phyloP scores from a whole-genome alignment of 2,888 invertebrate species.

The Ectemnius lituratus region DNA sequence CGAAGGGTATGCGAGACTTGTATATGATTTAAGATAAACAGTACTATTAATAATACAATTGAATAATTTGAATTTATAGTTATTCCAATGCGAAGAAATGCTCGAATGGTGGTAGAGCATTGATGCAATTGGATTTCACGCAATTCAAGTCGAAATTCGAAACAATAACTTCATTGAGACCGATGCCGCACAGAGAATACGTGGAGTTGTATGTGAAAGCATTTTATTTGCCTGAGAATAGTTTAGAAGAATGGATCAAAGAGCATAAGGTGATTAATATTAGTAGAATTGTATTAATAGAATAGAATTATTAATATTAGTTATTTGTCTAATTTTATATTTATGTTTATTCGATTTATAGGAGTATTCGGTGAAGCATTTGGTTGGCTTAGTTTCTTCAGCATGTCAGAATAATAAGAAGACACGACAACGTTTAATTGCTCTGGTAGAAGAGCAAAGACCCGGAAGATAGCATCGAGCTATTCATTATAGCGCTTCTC shows the following conservation, averaged over 20 bases:
- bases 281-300: too few relatives aligned
- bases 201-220: slow-evolving; percentile 98
- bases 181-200: slow-evolving; percentile 92
- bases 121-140: slow-evolving; percentile 99
- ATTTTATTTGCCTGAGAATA: slow-evolving; percentile 93
- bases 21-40: slow-evolving; percentile 6
- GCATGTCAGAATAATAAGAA: slow-evolving; percentile 94
- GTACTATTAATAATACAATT: neutral
- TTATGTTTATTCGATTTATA: slow-evolving; percentile 64
- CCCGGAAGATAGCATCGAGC: slow-evolving; percentile 70
- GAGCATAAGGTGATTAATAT: slow-evolving; percentile 90
- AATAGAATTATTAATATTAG: slow-evolving; percentile 20
- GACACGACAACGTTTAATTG: slow-evolving; percentile 87
- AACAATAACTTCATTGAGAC: slow-evolving; percentile 89
- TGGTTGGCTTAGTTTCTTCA: slow-evolving; percentile 89
- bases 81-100: slow-evolving; percentile 95
- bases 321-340: neutral
- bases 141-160: slow-evolving; percentile 95
- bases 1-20: slow-evolving; percentile 85
- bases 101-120: slow-evolving; percentile 95
- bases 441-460: slow-evolving; percentile 83
- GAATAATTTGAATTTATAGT: slow-evolving; percentile 76
- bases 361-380: slow-evolving; percentile 94
- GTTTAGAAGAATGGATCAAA: slow-evolving; percentile 92
- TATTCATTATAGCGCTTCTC: slow-evolving; percentile 50